Evolutionary conservation across 2,113 vertebrate species (phyloP), one percentile per base, ranked within the genome.

Genomic region (Oryzias woworae): DNA sequence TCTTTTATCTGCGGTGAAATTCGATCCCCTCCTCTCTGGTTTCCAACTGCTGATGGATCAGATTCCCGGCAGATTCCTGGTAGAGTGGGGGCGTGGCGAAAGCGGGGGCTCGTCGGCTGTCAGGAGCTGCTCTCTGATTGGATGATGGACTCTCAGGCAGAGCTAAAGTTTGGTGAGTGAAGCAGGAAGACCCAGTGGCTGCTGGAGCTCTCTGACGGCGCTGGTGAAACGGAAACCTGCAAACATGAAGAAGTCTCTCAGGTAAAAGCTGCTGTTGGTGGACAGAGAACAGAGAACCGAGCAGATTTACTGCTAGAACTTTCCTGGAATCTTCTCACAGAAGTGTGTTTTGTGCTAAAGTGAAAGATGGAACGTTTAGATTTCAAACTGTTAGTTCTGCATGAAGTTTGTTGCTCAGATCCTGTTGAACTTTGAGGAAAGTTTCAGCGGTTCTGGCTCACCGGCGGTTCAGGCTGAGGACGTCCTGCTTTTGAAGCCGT

Each of bases 161-260:
- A 70, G 83, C 75, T 87, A 66, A 87, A 85, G 75, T 90, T 89
- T 73, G 66, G 79, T 53, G 64, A 75, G 67, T 41, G 66, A 77
- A 88, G 71, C 77, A 89, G 88, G 91, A 91, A 92, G 85, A 85
- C 6, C 0, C 56, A 77, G 59, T 80, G 75, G 75, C 62, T 68
- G 63, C 50, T 31, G 59, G 70, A 23, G 49, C 78, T 57, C 62
- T 45, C 74, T 57, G 75, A 61, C 53, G 3, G 8, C 45, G 63
- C 51, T 55, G 72, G 65, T 66, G 56, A 44, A 78, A 81, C 80
- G 75, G 76, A 67, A 73, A 75, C 10, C 7, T 5, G 66, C 62
- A 80, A 60, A 64, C 78, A 93, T 93, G 92, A 92, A 92, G 84
- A 90, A 26, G 69, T 89, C 91, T 0, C 18, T 67, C 73, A 92